Percentiles rank a stretch among this genome's conserved stretches.
Evolutionary conservation across 2,797 vertebrate genomes (phyloP).

Genomic region (Sparus aurata): DNA sequence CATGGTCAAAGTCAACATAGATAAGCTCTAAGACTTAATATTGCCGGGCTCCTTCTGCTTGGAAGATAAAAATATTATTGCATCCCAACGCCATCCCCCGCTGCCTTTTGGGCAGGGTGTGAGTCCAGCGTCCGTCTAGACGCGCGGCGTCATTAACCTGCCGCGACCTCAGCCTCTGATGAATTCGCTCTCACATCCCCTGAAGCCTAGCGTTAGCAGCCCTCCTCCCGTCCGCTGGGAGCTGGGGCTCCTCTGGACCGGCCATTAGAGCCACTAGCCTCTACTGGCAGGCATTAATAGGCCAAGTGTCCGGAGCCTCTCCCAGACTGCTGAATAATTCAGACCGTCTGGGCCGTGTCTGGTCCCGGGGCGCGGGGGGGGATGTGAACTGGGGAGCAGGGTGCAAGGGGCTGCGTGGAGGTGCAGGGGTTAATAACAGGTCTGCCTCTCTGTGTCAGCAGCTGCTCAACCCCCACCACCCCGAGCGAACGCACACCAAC

Average conservation of each 20-base stretch:
- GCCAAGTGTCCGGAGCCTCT: slow-evolving; percentile 86
- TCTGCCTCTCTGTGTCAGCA: slow-evolving; percentile 95
- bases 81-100: slow-evolving; percentile 51
- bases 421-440: slow-evolving; percentile 99
- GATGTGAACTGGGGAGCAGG: slow-evolving; percentile 71
- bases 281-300: slow-evolving; percentile 86
- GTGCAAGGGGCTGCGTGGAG: slow-evolving; percentile 69
- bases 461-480: slow-evolving; percentile 84
- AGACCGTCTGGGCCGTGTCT: slow-evolving; percentile 87
- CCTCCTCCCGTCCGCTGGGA: slow-evolving; percentile 79
- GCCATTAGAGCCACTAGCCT: slow-evolving; percentile 89
- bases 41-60: slow-evolving; percentile 57
- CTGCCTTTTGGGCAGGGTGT: slow-evolving; percentile 75
- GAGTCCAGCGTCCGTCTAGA: slow-evolving; percentile 84
- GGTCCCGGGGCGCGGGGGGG: slow-evolving; percentile 82
- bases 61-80: slow-evolving; percentile 72
- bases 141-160: slow-evolving; percentile 86
- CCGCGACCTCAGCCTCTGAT: slow-evolving; percentile 81
- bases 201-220: slow-evolving; percentile 72
- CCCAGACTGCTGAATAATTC: slow-evolving; percentile 97
- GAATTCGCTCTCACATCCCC: slow-evolving; percentile 88
- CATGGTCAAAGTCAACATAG: slow-evolving; percentile 67
- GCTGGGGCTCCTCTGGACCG: slow-evolving; percentile 82
- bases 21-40: slow-evolving; percentile 69
- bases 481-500: slow-evolving; percentile 73